phyloP scores from a whole-genome alignment of 1,140 invertebrate genomes.

The Achroia grisella region DNA sequence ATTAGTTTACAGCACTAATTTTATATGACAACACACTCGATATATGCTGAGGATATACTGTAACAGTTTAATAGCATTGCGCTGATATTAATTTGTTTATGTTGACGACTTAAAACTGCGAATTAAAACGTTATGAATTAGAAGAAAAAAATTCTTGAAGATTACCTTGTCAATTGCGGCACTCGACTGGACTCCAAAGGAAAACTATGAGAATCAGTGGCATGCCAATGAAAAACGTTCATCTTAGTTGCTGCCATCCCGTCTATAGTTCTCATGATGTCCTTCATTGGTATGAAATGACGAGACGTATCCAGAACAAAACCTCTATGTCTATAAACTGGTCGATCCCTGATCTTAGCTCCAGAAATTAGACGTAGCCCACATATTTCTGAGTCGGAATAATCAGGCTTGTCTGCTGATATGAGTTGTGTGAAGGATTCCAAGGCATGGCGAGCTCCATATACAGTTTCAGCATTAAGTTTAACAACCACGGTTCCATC shows the following conservation, averaged over 20 bases:
- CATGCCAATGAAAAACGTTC: constrained; percentile 91
- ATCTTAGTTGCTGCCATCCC: constrained; percentile 89
- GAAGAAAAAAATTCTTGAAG: constrained; percentile 8
- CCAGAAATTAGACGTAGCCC: constrained; percentile 44
- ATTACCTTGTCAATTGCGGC: constrained; percentile 84
- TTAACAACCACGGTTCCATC: constrained; percentile 70
- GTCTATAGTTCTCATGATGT: constrained; percentile 82
- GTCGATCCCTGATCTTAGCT: constrained; percentile 79
- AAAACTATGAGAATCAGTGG: constrained; percentile 90
- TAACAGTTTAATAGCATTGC: too few species aligned
- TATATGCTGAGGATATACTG: too few species aligned
- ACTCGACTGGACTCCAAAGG: constrained; percentile 82
- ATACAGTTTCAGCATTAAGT: constrained; percentile 80
- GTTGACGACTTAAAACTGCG: too few species aligned
- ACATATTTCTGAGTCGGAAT: constrained; percentile 24
- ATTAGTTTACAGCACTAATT: too few species aligned
- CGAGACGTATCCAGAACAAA: constrained; percentile 84
- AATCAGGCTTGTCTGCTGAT: constrained; percentile 51
- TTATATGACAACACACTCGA: too few species aligned
- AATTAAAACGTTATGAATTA: too few species aligned
- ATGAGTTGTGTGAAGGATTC: constrained; percentile 84
- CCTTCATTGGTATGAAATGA: constrained; percentile 81
- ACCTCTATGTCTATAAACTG: constrained; percentile 81
- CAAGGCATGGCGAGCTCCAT: constrained; percentile 83
- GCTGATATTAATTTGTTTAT: too few species aligned